Conservation (phyloP, 1,140 invertebrate genomes). For the Periplaneta americana region DNA sequence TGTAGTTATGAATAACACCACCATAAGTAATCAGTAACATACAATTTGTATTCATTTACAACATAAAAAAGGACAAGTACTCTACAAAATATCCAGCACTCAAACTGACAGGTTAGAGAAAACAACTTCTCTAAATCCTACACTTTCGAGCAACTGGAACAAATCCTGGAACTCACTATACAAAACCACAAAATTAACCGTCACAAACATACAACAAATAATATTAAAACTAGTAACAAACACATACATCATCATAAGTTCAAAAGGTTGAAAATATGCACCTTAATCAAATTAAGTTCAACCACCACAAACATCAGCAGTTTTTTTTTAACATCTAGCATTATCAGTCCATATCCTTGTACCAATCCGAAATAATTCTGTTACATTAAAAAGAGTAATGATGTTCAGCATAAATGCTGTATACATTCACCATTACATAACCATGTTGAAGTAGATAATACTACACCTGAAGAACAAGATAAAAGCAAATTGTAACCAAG, state of each 20-base stretch:
- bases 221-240: not conserved
- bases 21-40: not conserved
- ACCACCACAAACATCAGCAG: not conserved
- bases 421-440: no score
- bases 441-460: no score
- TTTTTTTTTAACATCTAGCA: not conserved
- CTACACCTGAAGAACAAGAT: no score
- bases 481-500: no score
- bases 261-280: not conserved
- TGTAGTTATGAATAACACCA: not conserved
- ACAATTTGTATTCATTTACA: not conserved
- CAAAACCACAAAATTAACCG: not conserved
- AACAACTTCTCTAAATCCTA: not conserved
- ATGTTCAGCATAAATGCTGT: no score
- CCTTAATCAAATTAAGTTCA: no score
- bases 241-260: not conserved
- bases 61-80: not conserved
- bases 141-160: not conserved
- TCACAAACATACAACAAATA: not conserved
- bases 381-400: no score
- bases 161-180: not conserved
- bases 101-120: not conserved
- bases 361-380: no score
- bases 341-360: no score
- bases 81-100: not conserved